Evolutionary conservation across 2,113 vertebrate species (phyloP).

Genomic region (Furnarius figulus): DNA sequence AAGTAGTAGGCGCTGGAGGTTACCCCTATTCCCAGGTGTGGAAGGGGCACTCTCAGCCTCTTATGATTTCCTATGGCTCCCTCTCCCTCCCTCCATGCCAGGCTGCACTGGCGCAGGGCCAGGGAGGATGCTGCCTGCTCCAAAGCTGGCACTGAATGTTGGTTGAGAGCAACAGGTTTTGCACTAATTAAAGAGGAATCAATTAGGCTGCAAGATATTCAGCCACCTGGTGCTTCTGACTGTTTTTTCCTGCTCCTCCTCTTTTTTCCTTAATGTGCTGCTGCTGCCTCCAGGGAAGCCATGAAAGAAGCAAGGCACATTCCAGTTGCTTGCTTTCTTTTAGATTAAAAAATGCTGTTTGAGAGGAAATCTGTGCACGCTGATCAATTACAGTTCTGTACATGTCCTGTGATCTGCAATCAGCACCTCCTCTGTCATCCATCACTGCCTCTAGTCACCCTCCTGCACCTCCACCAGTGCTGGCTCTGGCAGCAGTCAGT

Average conservation of each 20-base stretch:
- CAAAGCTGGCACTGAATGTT: not conserved
- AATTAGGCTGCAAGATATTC: constrained; percentile 45
- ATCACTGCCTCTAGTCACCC: not conserved
- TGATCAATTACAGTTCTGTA: not conserved
- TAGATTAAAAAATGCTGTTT: not conserved
- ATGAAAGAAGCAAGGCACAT: not conserved
- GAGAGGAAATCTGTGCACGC: not conserved
- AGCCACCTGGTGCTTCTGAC: constrained; percentile 53
- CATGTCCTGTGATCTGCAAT: not conserved
- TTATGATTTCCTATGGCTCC: accelerated
- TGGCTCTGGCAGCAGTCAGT: not conserved
- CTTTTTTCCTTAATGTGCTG: not conserved
- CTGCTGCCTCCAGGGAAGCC: constrained; percentile 55
- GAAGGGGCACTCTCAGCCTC: not conserved
- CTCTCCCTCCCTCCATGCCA: not conserved
- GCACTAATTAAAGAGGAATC: constrained; percentile 62
- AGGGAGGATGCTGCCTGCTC: not conserved
- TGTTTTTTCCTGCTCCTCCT: constrained; percentile 34
- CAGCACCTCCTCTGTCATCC: not conserved
- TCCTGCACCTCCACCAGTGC: not conserved
- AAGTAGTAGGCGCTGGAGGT: not conserved
- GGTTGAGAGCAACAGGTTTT: constrained; percentile 35
- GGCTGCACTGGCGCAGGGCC: not conserved
- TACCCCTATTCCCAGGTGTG: accelerated
- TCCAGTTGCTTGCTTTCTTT: constrained; percentile 29